Conservation (phyloP, 2,888 invertebrate species). For the Cantharis rustica region DNA sequence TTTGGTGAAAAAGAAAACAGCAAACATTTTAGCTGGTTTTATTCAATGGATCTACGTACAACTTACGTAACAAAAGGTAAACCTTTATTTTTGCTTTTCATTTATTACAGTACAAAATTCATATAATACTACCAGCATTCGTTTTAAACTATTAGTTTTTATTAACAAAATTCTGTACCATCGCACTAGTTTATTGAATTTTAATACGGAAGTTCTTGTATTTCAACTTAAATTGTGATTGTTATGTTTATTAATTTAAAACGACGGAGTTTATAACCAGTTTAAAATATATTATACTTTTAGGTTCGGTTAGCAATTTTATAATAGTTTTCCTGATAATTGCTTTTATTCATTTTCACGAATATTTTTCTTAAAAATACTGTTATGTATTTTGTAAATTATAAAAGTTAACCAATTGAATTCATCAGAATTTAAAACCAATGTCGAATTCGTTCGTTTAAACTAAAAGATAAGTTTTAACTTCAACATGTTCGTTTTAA, state of each 20-base stretch:
- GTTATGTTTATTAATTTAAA: too few species aligned
- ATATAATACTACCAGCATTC: neutral
- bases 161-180: neutral
- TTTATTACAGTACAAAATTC: neutral
- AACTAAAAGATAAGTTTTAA: neutral
- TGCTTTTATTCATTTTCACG: neutral
- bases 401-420: neutral
- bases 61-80: neutral
- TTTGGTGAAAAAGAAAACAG: neutral
- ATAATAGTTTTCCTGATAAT: neutral
- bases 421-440: neutral
- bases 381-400: neutral
- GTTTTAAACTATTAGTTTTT: neutral
- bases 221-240: neutral
- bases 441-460: conserved; percentile 2
- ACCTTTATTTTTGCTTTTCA: neutral
- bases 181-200: neutral
- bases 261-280: too few species aligned
- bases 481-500: conserved; percentile 1
- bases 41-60: neutral
- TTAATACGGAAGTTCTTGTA: neutral
- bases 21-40: neutral
- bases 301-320: neutral
- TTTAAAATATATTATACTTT: neutral
- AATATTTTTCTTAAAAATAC: neutral